Evolutionary conservation across 2,797 vertebrate species (phyloP).

Genomic region (Myotis vivesi): DNA sequence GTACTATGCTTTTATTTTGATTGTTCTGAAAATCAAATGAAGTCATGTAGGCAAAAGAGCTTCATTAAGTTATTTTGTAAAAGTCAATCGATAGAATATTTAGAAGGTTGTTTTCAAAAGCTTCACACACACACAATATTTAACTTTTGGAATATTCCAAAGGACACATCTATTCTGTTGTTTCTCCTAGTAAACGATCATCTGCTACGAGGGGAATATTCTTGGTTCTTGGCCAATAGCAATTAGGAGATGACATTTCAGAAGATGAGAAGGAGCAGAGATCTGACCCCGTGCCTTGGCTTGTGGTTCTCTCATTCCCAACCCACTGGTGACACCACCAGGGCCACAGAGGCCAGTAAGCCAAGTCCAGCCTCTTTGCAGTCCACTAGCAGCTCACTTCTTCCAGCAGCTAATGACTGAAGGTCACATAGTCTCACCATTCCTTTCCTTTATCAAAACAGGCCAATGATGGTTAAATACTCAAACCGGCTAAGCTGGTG

Average conservation of each 20-base stretch:
- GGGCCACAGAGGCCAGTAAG: background rate
- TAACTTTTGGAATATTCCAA: background rate
- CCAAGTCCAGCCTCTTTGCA: background rate
- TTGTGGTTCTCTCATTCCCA: background rate
- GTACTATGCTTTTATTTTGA: background rate
- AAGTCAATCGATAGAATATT: background rate
- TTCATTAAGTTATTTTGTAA: background rate
- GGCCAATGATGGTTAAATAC: fast-evolving
- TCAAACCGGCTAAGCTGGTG: background rate
- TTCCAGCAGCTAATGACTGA: background rate
- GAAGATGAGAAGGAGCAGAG: background rate
- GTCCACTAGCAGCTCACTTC: background rate
- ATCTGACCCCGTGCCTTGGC: background rate
- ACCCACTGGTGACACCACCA: background rate
- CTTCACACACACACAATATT: background rate
- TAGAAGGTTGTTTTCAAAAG: background rate
- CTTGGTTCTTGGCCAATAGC: conserved; percentile 19
- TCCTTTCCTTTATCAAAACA: background rate
- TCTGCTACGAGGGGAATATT: background rate
- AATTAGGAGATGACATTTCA: conserved; percentile 51
- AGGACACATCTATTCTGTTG: background rate
- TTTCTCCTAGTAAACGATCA: conserved; percentile 3
- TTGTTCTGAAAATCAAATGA: background rate
- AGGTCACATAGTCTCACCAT: background rate
- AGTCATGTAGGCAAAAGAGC: background rate